Evolutionary conservation across 2,888 invertebrate species (phyloP).

Genomic region (Troides aeacus): DNA sequence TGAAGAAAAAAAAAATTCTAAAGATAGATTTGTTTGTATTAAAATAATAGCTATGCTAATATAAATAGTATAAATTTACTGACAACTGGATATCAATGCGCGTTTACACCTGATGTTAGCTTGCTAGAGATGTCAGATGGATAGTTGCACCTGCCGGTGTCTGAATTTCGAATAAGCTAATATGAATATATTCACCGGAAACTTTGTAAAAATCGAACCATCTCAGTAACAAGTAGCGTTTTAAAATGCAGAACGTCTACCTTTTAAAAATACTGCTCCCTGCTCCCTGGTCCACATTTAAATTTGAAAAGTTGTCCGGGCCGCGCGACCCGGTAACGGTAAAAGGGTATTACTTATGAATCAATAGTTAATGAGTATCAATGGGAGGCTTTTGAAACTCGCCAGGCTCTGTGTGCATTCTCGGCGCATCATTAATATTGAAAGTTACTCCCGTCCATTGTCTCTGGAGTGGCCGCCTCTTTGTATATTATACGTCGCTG

Average conservation of each 20-base stretch:
- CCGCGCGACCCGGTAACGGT: slow-evolving; percentile 55
- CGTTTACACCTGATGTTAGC: background rate
- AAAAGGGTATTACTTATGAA: slow-evolving; percentile 79
- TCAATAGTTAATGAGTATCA: slow-evolving; percentile 79
- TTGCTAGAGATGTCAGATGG: background rate
- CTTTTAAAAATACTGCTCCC: slow-evolving; percentile 46
- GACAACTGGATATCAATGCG: too few species aligned
- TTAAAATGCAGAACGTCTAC: slow-evolving; percentile 36
- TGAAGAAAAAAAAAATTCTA: too few species aligned
- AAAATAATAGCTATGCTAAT: too few species aligned
- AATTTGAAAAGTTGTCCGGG: slow-evolving; percentile 71
- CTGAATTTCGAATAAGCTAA: background rate
- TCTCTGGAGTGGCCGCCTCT: slow-evolving; percentile 69
- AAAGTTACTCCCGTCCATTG: slow-evolving; percentile 71
- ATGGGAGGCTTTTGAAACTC: slow-evolving; percentile 72
- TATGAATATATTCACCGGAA: background rate
- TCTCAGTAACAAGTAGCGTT: background rate
- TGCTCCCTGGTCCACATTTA: slow-evolving; percentile 61
- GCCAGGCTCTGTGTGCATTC: slow-evolving; percentile 69
- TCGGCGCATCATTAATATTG: slow-evolving; percentile 77
- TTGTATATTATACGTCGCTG: slow-evolving; percentile 68
- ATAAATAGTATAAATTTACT: too few species aligned
- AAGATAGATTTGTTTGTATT: too few species aligned
- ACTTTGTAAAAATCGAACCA: background rate
- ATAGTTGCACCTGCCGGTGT: background rate